Evolutionary conservation across 2,888 invertebrate species (phyloP).

Genomic region (Cheilosia variabilis): DNA sequence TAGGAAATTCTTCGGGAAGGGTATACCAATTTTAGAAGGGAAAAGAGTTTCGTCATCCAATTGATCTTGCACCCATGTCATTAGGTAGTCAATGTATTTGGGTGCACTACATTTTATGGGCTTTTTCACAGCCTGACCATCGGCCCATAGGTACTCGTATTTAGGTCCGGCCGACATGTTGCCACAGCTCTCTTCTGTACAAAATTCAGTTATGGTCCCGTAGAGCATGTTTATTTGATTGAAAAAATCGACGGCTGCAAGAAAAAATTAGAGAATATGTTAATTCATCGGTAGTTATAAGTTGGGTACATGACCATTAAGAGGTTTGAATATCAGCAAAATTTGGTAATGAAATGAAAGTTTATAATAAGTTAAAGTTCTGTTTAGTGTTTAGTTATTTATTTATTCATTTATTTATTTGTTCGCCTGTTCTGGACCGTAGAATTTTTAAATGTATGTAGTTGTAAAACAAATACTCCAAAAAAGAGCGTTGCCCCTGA

Average conservation of each 20-base stretch:
- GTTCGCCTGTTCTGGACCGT: no score
- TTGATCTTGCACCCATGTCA: slow-evolving; percentile 99
- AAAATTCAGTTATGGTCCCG: slow-evolving; percentile 99
- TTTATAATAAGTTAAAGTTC: no score
- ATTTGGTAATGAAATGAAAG: no score
- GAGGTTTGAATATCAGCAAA: not conserved
- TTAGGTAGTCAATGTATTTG: slow-evolving; percentile 99
- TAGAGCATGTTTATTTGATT: slow-evolving; percentile 99
- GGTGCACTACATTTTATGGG: slow-evolving; percentile 99
- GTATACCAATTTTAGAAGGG: slow-evolving; percentile 99
- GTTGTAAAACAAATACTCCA: no score
- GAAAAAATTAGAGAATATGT: slow-evolving; percentile 32
- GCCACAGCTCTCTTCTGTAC: slow-evolving; percentile 97
- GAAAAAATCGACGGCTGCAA: slow-evolving; percentile 98
- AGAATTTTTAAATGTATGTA: no score
- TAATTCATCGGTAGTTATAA: not conserved
- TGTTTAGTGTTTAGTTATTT: no score
- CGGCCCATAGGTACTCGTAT: slow-evolving; percentile 99
- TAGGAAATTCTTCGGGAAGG: slow-evolving; percentile 98
- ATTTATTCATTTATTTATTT: no score
- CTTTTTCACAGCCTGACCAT: slow-evolving; percentile 98
- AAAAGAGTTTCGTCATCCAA: slow-evolving; percentile 99
- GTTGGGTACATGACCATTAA: not conserved
- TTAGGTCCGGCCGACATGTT: slow-evolving; percentile 99
- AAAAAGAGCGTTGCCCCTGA: no score